These are phyloP conservation scores for Leucania comma DNA, from an alignment of 2,888 invertebrate species.

Conservation along the genomic window DNA sequence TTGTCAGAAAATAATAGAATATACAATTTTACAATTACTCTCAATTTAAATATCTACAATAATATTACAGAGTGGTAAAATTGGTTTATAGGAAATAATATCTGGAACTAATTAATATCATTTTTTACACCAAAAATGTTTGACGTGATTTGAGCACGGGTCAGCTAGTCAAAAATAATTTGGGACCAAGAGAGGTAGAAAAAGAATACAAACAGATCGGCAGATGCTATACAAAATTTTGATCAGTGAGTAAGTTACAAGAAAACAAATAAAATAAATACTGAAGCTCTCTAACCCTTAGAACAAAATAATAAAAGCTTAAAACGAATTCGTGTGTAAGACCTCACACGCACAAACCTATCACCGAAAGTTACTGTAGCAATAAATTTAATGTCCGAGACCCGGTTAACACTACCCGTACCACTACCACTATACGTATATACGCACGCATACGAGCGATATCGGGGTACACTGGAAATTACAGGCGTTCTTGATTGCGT, in stretches of 20 bases:
- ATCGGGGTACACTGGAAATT: constrained; percentile 70
- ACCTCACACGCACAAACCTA: constrained; percentile 49
- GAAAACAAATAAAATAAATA: background rate
- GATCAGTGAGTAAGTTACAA: background rate
- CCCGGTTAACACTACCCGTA: constrained; percentile 46
- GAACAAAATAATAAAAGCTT: constrained; percentile 3
- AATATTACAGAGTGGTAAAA: too few species aligned
- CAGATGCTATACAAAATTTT: too few species aligned
- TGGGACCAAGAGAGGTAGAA: background rate
- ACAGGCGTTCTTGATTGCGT: constrained; percentile 79
- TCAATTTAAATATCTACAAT: too few species aligned
- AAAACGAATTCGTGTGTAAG: constrained; percentile 18
- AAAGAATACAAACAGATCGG: background rate
- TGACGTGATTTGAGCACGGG: too few species aligned
- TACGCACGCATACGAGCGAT: constrained; percentile 43
- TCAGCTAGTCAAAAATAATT: too few species aligned
- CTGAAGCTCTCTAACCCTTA: background rate
- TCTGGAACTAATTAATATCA: too few species aligned
- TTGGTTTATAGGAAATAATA: too few species aligned
- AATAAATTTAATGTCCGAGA: constrained; percentile 57
- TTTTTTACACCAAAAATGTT: too few species aligned
- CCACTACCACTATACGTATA: constrained; percentile 12
- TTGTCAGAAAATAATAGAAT: background rate
- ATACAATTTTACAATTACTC: too few species aligned
- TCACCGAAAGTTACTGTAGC: constrained; percentile 40